A percentile compares a stretch with the other conserved stretches of the same genome.
Conservation (phyloP, 2,113 vertebrate species). For the rabbit (Oryctolagus cuniculus) region DNA sequence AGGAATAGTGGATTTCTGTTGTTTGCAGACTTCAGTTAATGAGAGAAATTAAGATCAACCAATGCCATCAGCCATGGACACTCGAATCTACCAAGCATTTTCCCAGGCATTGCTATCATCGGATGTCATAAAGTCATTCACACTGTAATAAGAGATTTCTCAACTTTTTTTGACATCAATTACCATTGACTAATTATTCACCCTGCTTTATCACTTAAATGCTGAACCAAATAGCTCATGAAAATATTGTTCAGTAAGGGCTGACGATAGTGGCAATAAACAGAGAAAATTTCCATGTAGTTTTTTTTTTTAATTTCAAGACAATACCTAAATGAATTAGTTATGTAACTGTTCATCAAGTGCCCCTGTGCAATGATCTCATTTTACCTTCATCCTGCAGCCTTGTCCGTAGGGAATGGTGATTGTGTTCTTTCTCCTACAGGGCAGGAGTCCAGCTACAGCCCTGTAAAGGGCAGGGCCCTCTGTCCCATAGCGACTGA, state of each 20-base stretch:
- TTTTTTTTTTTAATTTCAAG: neutral
- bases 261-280: neutral
- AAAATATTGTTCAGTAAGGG: neutral
- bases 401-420: neutral
- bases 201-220: neutral
- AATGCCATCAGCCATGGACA: neutral
- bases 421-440: neutral
- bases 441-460: accelerated
- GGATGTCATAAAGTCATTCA: neutral
- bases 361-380: neutral
- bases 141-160: neutral
- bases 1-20: neutral
- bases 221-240: neutral
- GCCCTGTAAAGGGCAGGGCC: accelerated
- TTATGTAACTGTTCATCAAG: neutral
- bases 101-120: no score
- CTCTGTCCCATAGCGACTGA: neutral
- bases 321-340: neutral
- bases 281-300: neutral
- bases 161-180: neutral
- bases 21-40: neutral
- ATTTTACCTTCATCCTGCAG: neutral
- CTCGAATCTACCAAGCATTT: neutral
- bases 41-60: neutral
- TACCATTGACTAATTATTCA: conserved; percentile 9